Evolutionary conservation across 2,113 vertebrate genomes (phyloP).

Genomic region (Calyptommatus sinebrachiatus): DNA sequence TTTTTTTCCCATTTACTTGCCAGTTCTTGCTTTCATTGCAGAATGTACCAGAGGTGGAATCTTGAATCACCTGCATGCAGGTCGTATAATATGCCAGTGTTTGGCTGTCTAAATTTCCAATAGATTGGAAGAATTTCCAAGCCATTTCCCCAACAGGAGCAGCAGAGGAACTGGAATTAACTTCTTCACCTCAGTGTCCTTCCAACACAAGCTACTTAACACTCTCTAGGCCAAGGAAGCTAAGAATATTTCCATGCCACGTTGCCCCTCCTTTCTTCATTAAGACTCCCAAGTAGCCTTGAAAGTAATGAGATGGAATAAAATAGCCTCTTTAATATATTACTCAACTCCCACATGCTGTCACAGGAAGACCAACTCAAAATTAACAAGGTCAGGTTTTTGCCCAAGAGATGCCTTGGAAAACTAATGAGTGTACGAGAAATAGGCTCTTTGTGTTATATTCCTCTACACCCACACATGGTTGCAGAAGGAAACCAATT

Average conservation of each 20-base stretch:
- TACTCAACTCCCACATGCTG: slow-evolving; percentile 25
- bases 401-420: neutral
- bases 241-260: neutral
- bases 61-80: neutral
- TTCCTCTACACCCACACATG: neutral
- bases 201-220: neutral
- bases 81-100: neutral
- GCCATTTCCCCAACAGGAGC: neutral
- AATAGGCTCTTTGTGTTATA: slow-evolving; percentile 31
- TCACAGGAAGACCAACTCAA: slow-evolving; percentile 28
- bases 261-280: neutral
- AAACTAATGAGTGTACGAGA: slow-evolving; percentile 31
- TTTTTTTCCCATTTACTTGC: neutral
- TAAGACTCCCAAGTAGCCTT: slow-evolving; percentile 1
- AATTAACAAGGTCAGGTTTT: slow-evolving; percentile 25
- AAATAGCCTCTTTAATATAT: slow-evolving; percentile 34
- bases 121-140: neutral
- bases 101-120: neutral
- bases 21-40: neutral
- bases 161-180: neutral
- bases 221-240: neutral
- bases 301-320: slow-evolving; percentile 31
- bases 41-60: neutral
- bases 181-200: neutral
- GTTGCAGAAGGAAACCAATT: slow-evolving; percentile 16